Base-by-base conservation (phyloP, 2,888 invertebrate species). In the Aphodius granarius region DNA sequence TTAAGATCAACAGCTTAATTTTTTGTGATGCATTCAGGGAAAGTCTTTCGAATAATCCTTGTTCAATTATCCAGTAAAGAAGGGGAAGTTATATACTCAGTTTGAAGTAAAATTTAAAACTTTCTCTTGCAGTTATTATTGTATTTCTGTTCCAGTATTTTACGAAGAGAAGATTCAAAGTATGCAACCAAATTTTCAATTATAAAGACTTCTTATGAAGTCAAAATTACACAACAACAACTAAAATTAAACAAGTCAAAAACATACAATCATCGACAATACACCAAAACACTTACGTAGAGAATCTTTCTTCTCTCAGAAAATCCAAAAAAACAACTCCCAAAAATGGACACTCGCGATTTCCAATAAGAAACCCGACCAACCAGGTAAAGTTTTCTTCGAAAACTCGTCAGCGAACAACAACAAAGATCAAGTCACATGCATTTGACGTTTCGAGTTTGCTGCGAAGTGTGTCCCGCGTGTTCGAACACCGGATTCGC, bases 401-500 rank as follows among this genome's bases (percentile, higher is more conserved):
- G n/a, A n/a, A n/a, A 43, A 43, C 43, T 43, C 43, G 2, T 43
- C 43, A 43, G 13, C 43, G 13, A 43, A 43, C 43, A 43, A 43
- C 2, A 43, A 3, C 1, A 6, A 3, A 2, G 43, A 43, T 43
- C 43, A 13, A 3, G 43, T 43, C 43, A 43, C 43, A 43, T 43
- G 43, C 43, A 13, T 43, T 43, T 43, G 43, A 43, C 43, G 43
- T 43, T 43, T 43, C 13, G 43, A 43, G 43, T 13, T 43, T 43
- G 43, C 43, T 43, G 43, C 43, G 43, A 43, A 9, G 43, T 43
- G 9, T 43, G 43, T 43, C 43, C 9, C 43, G 43, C 43, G 43
- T 13, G 6, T 13, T 43, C 43, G 13, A 66, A 73, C 73, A 66
- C 22, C 72, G 64, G 72, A 17, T 20, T 16, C 64, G 72, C 43